Conservation (phyloP, 2,113 vertebrate genomes). For the Mesocricetus auratus region DNA sequence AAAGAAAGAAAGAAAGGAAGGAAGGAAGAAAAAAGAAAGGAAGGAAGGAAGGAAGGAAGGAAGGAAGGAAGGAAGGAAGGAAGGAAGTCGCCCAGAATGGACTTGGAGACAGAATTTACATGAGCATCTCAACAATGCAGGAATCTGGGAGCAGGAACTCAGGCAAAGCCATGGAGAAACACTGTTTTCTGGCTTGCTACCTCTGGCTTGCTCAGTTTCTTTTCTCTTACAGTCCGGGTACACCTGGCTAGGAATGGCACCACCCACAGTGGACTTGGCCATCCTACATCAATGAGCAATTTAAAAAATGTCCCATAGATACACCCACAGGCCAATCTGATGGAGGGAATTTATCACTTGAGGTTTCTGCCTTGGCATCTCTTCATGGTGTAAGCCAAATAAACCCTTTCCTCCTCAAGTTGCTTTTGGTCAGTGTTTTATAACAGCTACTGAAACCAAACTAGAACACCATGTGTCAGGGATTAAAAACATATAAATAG, state of each 20-base stretch:
- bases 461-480: neutral
- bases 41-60: too few relatives aligned
- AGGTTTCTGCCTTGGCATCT: neutral
- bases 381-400: neutral
- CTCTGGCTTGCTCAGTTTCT: neutral
- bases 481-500: neutral
- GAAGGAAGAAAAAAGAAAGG: too few relatives aligned
- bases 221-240: neutral
- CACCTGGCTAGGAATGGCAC: neutral
- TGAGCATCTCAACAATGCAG: neutral
- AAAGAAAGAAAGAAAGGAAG: too few relatives aligned
- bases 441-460: neutral
- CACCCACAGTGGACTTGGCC: neutral
- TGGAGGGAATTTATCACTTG: neutral
- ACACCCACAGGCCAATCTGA: neutral
- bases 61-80: too few relatives aligned
- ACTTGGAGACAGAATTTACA: neutral
- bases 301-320: neutral
- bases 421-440: neutral
- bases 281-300: neutral
- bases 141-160: neutral
- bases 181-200: neutral
- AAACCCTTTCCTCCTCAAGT: neutral
- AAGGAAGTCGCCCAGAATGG: neutral
- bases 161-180: neutral